Base-by-base conservation (phyloP, 1,140 invertebrate species). In the Glossosoma conforme region DNA sequence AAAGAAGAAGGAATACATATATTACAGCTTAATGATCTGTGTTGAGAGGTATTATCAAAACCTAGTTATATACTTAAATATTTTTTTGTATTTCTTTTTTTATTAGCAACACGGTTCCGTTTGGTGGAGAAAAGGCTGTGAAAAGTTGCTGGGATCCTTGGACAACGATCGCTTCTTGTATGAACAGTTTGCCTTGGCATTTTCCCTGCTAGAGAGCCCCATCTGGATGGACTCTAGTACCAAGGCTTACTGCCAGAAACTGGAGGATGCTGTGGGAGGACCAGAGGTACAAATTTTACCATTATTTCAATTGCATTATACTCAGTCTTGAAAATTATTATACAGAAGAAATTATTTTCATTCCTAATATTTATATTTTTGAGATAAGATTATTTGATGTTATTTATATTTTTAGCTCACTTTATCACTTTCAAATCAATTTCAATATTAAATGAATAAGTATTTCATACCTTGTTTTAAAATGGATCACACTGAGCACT, bases 151-250 rank as follows among this genome's bases (percentile, higher is more conserved):
- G 1, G 62, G 68, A 48, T 78, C 70, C 37, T 72, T 96, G 14
- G 77, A 89, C 56, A 72, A 89, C 1, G 75, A 79, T 8, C 82
- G 86, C 62, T 91, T 90, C 66, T 65, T 97, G 13, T 85, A 93
- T 69, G 81, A 87, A 37, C 91, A 97, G 69, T 71, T 97, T 10
- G 80, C 80, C 1, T 77, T 78, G 11, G 78, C 76, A 4, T 98
- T 98, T 69, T 82, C 87, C 10, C 60, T 91, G 1, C 66, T 77
- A 0, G 78, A 90, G 44, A 91, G 91, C n/a, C 95, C 95, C 0
- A 82, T 96, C 20, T 98, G 95, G 95, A 95, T 96, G 93, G 94
- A 98, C 69, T 86, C 87, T 0, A 94, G 90, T 54, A 97, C 94
- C 0, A 80, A 76, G 0, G 70, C 78, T 33, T 84, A 96, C 59